These are phyloP conservation scores for Cyclargus thomasi DNA, from an alignment of 1,140 invertebrate species.

Conservation along the genomic window DNA sequence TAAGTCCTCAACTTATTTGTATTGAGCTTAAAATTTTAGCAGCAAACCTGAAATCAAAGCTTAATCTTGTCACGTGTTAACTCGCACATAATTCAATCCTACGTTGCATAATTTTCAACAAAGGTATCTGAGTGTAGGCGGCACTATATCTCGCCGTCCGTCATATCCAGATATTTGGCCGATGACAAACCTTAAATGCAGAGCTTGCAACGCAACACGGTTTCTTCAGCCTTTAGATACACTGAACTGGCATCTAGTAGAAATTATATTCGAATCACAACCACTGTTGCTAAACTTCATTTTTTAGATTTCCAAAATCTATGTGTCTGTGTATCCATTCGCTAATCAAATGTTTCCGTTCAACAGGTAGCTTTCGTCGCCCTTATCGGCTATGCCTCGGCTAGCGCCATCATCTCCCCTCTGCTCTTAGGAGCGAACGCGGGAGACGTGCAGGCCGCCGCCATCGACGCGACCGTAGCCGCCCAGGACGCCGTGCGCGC, in stretches of 20 bases:
- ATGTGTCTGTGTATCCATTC: too few relatives aligned
- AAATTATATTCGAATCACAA: too few relatives aligned
- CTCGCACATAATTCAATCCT: not conserved
- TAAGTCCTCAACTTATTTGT: too few relatives aligned
- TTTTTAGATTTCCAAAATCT: too few relatives aligned
- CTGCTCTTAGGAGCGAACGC: conserved; percentile 48
- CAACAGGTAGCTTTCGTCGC: conserved; percentile 62
- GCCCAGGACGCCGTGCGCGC: conserved; percentile 54
- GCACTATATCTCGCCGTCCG: not conserved
- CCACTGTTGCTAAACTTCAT: too few relatives aligned
- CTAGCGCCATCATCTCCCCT: conserved; percentile 46
- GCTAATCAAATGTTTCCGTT: not conserved
- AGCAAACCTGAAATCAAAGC: not conserved
- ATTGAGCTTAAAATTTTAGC: not conserved
- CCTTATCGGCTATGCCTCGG: conserved; percentile 65
- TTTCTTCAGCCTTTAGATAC: not conserved
- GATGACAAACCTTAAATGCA: not conserved
- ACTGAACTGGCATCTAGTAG: too few relatives aligned
- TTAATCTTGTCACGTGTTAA: not conserved
- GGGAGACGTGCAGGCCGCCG: conserved; percentile 58
- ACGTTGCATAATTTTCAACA: not conserved
- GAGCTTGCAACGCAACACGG: not conserved
- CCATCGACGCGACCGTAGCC: conserved; percentile 57
- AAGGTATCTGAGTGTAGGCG: conserved; percentile 8
- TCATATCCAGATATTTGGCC: not conserved